Conservation (phyloP, 2,888 invertebrate species). For the Clitarchus hookeri region DNA sequence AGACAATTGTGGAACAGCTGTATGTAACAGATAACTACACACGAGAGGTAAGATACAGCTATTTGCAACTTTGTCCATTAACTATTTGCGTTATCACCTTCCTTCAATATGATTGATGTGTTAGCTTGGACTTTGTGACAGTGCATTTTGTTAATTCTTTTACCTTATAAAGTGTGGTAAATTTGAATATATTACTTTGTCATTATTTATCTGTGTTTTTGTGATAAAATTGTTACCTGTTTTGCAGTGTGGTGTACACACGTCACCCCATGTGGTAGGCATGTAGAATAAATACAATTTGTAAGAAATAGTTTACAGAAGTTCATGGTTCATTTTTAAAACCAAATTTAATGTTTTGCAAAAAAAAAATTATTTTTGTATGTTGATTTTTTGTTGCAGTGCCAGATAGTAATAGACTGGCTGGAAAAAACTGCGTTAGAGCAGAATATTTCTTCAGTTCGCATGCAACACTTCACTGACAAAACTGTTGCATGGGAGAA, state of each 20-base stretch:
- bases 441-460: conserved; percentile 53
- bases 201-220: no score
- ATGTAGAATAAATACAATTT: no score
- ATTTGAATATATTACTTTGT: no score
- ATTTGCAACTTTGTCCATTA: neutral
- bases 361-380: no score
- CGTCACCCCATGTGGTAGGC: no score
- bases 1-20: conserved; percentile 61
- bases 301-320: no score
- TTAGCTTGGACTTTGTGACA: neutral
- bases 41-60: conserved; percentile 51
- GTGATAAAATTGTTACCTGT: no score
- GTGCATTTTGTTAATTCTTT: neutral
- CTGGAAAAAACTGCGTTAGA: conserved; percentile 79
- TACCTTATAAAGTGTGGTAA: no score
- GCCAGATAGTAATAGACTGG: conserved; percentile 91
- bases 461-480: conserved; percentile 77
- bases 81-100: neutral
- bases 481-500: conserved; percentile 89
- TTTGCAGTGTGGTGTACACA: no score
- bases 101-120: neutral
- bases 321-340: no score
- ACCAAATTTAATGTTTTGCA: no score
- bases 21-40: conserved; percentile 62
- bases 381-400: conserved; percentile 50